Evolutionary conservation across 35 echinoderm and acorn worm species (phyloP).

Genomic region (Heliocidaris erythrogramma): DNA sequence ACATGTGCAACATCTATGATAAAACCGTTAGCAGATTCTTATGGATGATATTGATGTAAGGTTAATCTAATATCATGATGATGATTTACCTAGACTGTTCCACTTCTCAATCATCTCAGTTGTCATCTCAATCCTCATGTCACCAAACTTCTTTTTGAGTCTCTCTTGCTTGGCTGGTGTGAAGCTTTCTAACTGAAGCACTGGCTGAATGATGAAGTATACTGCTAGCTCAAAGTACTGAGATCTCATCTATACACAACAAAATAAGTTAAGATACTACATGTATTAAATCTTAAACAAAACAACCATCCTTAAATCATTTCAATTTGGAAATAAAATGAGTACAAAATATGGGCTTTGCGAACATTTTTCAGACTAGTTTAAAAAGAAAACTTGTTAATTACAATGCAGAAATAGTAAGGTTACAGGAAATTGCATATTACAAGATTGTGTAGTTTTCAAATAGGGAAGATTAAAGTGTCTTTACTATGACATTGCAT

Average conservation of each 20-base stretch:
- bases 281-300: not conserved
- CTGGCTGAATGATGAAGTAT: constrained; percentile 79
- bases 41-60: too few species aligned
- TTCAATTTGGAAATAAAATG: too few species aligned
- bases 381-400: too few species aligned
- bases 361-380: too few species aligned
- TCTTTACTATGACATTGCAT: too few species aligned
- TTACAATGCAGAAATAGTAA: too few species aligned
- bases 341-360: too few species aligned
- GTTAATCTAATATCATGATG: not conserved
- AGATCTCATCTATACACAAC: constrained; percentile 69
- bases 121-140: constrained; percentile 85
- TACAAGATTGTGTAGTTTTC: too few species aligned
- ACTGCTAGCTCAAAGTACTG: constrained; percentile 82
- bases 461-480: too few species aligned
- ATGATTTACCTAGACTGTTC: constrained; percentile 76
- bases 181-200: constrained; percentile 76
- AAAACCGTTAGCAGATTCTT: too few species aligned
- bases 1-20: too few species aligned
- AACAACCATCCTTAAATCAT: not conserved
- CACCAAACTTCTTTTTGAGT: constrained; percentile 74
- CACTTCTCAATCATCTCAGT: constrained; percentile 72
- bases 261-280: not conserved
- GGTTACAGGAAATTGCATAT: too few species aligned
- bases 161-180: constrained; percentile 60